Evolutionary conservation across 2,888 invertebrate genomes (phyloP).

Genomic region (Dastarcus helophoroides): DNA sequence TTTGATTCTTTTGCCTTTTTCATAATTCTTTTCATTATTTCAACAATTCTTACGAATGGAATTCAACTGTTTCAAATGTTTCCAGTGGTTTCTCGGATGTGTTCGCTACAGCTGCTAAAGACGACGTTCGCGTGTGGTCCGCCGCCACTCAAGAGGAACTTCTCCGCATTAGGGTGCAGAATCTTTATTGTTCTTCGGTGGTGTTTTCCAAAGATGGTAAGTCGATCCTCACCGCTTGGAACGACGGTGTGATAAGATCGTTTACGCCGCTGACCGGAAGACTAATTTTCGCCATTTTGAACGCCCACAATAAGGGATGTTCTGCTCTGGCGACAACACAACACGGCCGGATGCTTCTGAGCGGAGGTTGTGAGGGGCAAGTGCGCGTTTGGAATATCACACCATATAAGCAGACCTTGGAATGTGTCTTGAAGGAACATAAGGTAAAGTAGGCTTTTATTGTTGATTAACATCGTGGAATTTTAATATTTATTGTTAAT

Average conservation of each 20-base stretch:
- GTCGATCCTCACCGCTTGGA: slow-evolving; percentile 73
- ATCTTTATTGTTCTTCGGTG: slow-evolving; percentile 72
- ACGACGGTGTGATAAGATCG: slow-evolving; percentile 69
- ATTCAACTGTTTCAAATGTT: too few species aligned
- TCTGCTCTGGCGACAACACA: slow-evolving; percentile 69
- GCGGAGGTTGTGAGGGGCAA: slow-evolving; percentile 90
- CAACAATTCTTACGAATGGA: too few species aligned
- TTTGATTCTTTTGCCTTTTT: too few species aligned
- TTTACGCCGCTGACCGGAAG: slow-evolving; percentile 76
- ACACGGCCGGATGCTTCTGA: slow-evolving; percentile 61
- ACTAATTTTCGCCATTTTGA: slow-evolving; percentile 68
- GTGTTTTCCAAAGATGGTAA: slow-evolving; percentile 70
- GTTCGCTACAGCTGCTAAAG: slow-evolving; percentile 76
- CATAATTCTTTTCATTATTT: too few species aligned
- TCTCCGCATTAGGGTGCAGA: slow-evolving; percentile 72
- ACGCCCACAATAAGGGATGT: slow-evolving; percentile 83
- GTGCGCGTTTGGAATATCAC: slow-evolving; percentile 69
- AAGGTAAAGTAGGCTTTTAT: slow-evolving; percentile 41
- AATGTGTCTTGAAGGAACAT: slow-evolving; percentile 79
- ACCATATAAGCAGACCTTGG: slow-evolving; percentile 52
- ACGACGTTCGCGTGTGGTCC: slow-evolving; percentile 82
- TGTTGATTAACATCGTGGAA: too few species aligned
- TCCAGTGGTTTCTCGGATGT: slow-evolving; percentile 67
- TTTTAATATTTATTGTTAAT: too few species aligned
- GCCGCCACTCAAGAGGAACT: slow-evolving; percentile 63